A percentile compares a stretch with the other conserved stretches of the same genome.
phyloP scores from a whole-genome alignment of 2,113 vertebrate genomes.

The Microtus ochrogaster region DNA sequence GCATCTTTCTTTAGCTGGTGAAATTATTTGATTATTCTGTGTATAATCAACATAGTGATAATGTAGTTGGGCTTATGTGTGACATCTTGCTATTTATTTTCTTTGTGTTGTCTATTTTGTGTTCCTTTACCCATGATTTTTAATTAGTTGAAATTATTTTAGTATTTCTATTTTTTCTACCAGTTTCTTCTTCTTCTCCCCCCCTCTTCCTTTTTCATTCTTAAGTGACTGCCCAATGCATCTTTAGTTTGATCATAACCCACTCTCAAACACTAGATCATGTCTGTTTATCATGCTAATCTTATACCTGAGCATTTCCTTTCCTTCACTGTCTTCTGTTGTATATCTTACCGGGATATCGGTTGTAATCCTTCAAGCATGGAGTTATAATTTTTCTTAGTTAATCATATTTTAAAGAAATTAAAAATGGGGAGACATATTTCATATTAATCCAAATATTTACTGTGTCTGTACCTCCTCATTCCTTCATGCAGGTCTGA shows the following conservation, averaged over 20 bases:
- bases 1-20: not conserved
- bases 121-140: not conserved
- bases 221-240: not conserved
- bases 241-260: not conserved
- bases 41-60: not conserved
- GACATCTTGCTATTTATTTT: not conserved
- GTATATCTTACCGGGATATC: not conserved
- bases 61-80: not conserved
- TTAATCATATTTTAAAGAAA: slow-evolving; percentile 13
- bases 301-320: not conserved
- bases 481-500: slow-evolving; percentile 4
- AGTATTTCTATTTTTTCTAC: not conserved
- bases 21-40: not conserved
- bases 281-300: not conserved
- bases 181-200: not conserved
- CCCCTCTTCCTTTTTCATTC: not conserved
- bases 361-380: not conserved
- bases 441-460: not conserved
- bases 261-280: not conserved
- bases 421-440: not conserved
- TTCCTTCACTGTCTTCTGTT: not conserved
- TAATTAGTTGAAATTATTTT: not conserved
- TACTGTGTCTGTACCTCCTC: not conserved
- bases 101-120: not conserved
- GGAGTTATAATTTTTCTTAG: not conserved